Evolutionary conservation across 2,113 vertebrate species (phyloP), one percentile per base, ranked within the genome.

Genomic region (Arvicanthis niloticus): DNA sequence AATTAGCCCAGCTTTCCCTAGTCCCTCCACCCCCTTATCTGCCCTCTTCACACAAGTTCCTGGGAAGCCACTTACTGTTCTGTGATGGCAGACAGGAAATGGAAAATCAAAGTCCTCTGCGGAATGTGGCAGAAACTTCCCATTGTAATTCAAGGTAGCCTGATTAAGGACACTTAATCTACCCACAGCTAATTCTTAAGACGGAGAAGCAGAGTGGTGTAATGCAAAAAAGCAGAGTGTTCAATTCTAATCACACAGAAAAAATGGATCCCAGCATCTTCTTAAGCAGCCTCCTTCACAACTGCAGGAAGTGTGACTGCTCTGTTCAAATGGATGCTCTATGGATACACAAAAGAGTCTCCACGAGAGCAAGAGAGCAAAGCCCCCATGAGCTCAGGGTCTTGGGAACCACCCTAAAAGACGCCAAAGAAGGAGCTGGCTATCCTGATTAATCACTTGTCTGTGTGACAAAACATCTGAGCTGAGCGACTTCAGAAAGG

Each of bases 101-200:
- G 40, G 97, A 92, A 97, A 97, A 97, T 96, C 96, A 97, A 97
- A 96, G 84, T 76, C 86, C 96, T 97, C 97, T 76, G 77, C n/a
- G 1, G 95, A 96, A 96, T n/a, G 68, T 0, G 42, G 84, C 88
- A 75, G 94, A 89, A 95, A 95, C 97, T 85, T 91, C 75, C 53
- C 89, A 88, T 40, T 95, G 92, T 91, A 80, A 98, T 93, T 86
- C 60, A 60, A 94, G 94, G 88, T 3, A 89, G 88, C n/a, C 89
- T 97, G 98, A 98, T 98, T 97, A 98, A 96, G 94, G 91, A 89
- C 94, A 96, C 97, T 98, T 98, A 72, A 97, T 91, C 95, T 89
- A 12, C 0, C 26, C 93, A 87, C 60, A 62, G 93, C 92, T 97
- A 96, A 97, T 97, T 97, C 91, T 92, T 88, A 89, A 89, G 92